Base-by-base conservation (phyloP, 2,113 vertebrate species). In the Apistogramma diplotaenia region DNA sequence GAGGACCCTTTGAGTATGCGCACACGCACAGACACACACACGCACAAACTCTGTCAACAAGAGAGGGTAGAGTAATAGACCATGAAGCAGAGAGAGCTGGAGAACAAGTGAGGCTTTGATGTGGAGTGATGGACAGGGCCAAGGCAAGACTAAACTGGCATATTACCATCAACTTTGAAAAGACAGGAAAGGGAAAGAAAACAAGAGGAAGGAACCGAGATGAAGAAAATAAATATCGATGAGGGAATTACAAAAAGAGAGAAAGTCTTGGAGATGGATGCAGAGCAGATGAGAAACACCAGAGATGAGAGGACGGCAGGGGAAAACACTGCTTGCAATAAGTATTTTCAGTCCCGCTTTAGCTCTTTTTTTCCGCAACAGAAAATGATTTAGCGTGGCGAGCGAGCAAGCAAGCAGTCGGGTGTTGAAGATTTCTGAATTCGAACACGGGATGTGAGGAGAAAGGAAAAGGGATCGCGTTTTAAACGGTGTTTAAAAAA, bases 81-180 rank as follows among this genome's bases (percentile, higher is more conserved):
- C 90, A 74, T 83, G 83, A 85, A 90, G 79, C 81, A 59, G 75
- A 72, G 54, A 76, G 82, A 81, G 83, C 49, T 25, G 43, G 65
- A 76, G 87, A 90, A 92, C 87, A 89, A 90, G 86, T n/a, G n/a
- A 79, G 35, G 78, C 92, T 91, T 91, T 91, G 86, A 93, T 91
- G 91, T 90, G 86, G 75, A 85, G 79, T 84, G 87, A 92, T 51
- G 81, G 85, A 84, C 76, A 18, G 65, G 85, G 62, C 77, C 27
- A 13, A 43, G 70, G 80, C 82, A 25, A 46, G 73, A 82, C 84
- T 51, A 57, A 65, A 61, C 57, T 16, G 51, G 79, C 58, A 33
- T 74, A 86, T 89, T 73, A 87, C 55, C 78, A 57, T 65, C n/a
- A 65, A 29, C 74, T 59, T 46, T 33, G 2, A 82, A 81, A 43